These are phyloP conservation scores for Neodiprion virginianus DNA, from an alignment of 1,140 invertebrate species.

Conservation along the genomic window DNA sequence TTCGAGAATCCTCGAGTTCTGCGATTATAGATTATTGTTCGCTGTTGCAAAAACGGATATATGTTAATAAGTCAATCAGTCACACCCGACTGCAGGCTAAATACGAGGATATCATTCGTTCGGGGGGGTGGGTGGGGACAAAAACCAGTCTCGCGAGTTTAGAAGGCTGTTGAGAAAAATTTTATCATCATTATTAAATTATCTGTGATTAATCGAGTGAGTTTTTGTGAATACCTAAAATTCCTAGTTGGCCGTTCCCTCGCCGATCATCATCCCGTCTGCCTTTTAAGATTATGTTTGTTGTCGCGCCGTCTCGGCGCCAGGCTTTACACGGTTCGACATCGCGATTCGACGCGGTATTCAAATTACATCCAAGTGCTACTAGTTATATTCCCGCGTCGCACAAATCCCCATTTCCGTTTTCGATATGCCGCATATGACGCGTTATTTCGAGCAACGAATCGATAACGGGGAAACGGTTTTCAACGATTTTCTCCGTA, in stretches of 20 bases:
- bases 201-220: slow-evolving; percentile 8
- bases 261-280: background rate
- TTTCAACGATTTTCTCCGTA: too few species aligned
- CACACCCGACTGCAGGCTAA: too few species aligned
- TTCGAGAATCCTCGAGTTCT: too few species aligned
- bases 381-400: background rate
- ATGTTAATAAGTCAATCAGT: too few species aligned
- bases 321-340: background rate
- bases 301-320: slow-evolving; percentile 12
- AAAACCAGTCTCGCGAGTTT: too few species aligned
- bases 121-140: too few species aligned
- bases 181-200: background rate
- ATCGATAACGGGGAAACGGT: background rate
- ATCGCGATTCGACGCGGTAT: background rate
- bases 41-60: too few species aligned
- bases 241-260: background rate
- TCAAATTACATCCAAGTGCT: background rate
- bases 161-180: background rate
- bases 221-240: slow-evolving; percentile 11
- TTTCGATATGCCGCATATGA: background rate
- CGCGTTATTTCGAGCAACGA: background rate
- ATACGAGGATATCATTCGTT: too few species aligned
- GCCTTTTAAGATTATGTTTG: background rate
- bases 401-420: background rate
- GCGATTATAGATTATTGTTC: too few species aligned